Evolutionary conservation across 23 tunicate species (phyloP), one percentile per base, ranked within the genome.

Genomic region (Pegea sp.): DNA sequence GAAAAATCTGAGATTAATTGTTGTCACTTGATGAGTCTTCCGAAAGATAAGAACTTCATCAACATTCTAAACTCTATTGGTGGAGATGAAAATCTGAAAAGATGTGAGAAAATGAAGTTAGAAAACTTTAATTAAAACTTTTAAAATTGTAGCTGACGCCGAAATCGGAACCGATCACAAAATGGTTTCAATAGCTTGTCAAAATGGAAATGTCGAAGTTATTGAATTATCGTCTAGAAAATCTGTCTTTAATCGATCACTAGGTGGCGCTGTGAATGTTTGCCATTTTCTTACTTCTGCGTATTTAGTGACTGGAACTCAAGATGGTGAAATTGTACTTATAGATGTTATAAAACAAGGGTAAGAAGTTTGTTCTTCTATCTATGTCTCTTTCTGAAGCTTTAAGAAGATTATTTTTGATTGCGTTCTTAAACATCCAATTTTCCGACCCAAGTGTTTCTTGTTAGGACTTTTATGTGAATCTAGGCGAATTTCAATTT

Each of bases 111-210:
- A n/a, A 16, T 38, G 13, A 16, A 38, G 46, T 16, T 38, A 8
- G 46, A 11, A 38, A 16, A 38, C 16, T 11, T 38, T 38, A 16
- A 38, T 8, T 8, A 11, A 38, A 38, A 16, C 46, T 11, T 8
- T 8, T 11, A 38, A 16, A 8, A 26, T 59, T 69, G 25, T 60
- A 70, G 68, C 30, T 61, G 53, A 54, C 4, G 28, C 56, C 13
- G 77, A 62, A 27, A 18, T 53, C 4, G 77, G 42, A 5, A 70
- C 68, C 22, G 63, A 62, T 18, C 28, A 33, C 49, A 70, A 70
- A 31, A 22, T 70, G 50, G 7, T 61, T 4, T 55, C 52, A 2
- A 38, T 54, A 21, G 66, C 61, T 5, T 42, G 62, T 62, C 68
- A 70, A 28, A 54, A 29, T 42, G 77, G 77, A 13, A n/a, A 38